These are phyloP conservation scores for Amyelois transitella DNA, from an alignment of 1,140 invertebrate genomes.

Conservation along the genomic window DNA sequence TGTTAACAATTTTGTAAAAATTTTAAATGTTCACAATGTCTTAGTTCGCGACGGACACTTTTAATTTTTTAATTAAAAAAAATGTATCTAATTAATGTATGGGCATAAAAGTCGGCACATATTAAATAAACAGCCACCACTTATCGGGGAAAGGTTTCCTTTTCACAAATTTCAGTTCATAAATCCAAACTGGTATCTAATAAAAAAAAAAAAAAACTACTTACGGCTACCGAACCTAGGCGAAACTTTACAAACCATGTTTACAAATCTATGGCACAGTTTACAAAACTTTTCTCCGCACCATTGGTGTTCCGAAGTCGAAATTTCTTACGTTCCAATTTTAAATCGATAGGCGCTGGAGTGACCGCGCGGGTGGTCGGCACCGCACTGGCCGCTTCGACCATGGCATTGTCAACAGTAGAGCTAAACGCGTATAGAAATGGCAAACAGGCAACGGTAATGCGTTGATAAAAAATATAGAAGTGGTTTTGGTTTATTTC, in stretches of 20 bases:
- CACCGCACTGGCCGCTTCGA: not conserved
- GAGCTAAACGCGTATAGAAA: not conserved
- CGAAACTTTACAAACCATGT: slow-evolving; percentile 40
- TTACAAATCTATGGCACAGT: slow-evolving; percentile 13
- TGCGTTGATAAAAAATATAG: not conserved
- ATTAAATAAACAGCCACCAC: too few species aligned
- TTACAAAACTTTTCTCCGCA: slow-evolving; percentile 1
- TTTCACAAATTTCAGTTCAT: too few species aligned
- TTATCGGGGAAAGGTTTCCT: too few species aligned
- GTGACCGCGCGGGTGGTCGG: not conserved
- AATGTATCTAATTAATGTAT: too few species aligned
- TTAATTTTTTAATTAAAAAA: too few species aligned
- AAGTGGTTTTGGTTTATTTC: not conserved
- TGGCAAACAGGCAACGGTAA: not conserved
- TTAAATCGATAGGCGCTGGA: not conserved
- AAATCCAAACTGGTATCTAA: too few species aligned
- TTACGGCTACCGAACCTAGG: slow-evolving; percentile 33
- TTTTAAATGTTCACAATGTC: too few species aligned
- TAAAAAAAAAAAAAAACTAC: slow-evolving; percentile 20
- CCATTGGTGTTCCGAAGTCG: not conserved
- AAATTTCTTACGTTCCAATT: not conserved
- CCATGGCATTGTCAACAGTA: not conserved
- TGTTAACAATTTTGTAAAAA: too few species aligned
- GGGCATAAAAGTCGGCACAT: too few species aligned
- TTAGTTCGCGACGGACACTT: too few species aligned